phyloP scores from a whole-genome alignment of 2,888 invertebrate genomes.

The Elmis aenea region DNA sequence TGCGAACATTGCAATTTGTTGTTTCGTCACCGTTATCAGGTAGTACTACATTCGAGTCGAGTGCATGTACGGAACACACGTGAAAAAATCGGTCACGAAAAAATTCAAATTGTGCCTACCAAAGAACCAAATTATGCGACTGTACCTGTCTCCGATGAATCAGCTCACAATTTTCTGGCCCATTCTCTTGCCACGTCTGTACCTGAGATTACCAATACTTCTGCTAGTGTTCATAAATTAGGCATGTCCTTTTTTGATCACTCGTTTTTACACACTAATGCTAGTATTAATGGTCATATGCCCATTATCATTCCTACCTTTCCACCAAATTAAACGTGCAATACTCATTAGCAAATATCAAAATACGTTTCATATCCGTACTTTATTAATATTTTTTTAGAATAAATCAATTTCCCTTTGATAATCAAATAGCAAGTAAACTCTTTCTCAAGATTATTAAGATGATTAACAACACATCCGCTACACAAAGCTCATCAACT shows the following conservation, averaged over 20 bases:
- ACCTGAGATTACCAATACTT: slow-evolving; percentile 39
- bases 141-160: slow-evolving; percentile 37
- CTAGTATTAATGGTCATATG: slow-evolving; percentile 43
- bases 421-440: no score
- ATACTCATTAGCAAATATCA: slow-evolving; percentile 2
- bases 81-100: slow-evolving; percentile 22
- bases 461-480: no score
- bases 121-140: slow-evolving; percentile 32
- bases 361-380: no score
- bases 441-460: no score
- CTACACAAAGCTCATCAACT: no score
- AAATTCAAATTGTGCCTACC: slow-evolving; percentile 34
- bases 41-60: slow-evolving; percentile 47
- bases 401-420: no score
- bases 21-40: slow-evolving; percentile 50
- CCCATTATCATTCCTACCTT: slow-evolving; percentile 47
- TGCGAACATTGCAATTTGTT: slow-evolving; percentile 49
- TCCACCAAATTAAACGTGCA: slow-evolving; percentile 38
- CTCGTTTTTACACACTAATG: slow-evolving; percentile 42
- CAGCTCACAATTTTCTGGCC: slow-evolving; percentile 34
- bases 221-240: slow-evolving; percentile 43
- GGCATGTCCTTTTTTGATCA: slow-evolving; percentile 47
- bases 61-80: slow-evolving; percentile 38
- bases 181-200: slow-evolving; percentile 33
- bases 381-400: no score